Percentiles rank a stretch among this genome's conserved stretches.
Conservation (phyloP, 2,113 vertebrate genomes). For the Chinchilla lanigera region DNA sequence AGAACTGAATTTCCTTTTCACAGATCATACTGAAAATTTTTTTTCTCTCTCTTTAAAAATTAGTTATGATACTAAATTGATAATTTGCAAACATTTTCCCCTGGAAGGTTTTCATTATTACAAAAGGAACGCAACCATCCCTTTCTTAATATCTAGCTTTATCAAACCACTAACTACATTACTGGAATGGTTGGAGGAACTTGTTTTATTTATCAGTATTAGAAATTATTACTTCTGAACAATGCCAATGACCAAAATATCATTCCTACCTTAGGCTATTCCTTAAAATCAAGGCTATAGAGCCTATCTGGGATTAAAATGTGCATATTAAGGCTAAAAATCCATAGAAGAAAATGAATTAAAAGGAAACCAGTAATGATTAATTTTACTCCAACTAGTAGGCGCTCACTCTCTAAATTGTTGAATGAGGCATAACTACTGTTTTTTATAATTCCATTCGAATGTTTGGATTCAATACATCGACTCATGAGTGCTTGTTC, state of each 20-base stretch:
- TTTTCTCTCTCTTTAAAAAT: neutral
- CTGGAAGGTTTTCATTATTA: neutral
- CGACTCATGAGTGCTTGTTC: accelerated
- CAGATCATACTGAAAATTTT: neutral
- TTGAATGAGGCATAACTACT: neutral
- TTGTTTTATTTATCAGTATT: neutral
- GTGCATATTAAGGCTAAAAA: neutral
- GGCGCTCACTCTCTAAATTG: too few species aligned
- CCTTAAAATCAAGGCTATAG: accelerated
- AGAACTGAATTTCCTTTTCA: neutral
- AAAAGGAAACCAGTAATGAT: accelerated
- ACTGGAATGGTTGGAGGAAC: neutral
- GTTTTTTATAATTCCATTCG: neutral
- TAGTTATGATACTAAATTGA: neutral
- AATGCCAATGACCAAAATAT: neutral
- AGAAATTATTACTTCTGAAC: neutral
- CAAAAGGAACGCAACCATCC: neutral
- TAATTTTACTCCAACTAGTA: too few species aligned
- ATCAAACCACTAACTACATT: neutral
- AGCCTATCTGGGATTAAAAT: neutral
- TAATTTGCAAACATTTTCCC: neutral
- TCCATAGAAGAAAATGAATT: neutral
- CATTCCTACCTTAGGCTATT: neutral
- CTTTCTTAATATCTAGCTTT: neutral
- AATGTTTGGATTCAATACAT: neutral